Base-by-base conservation (phyloP, 2,888 invertebrate genomes). In the Antheraea yamamai region DNA sequence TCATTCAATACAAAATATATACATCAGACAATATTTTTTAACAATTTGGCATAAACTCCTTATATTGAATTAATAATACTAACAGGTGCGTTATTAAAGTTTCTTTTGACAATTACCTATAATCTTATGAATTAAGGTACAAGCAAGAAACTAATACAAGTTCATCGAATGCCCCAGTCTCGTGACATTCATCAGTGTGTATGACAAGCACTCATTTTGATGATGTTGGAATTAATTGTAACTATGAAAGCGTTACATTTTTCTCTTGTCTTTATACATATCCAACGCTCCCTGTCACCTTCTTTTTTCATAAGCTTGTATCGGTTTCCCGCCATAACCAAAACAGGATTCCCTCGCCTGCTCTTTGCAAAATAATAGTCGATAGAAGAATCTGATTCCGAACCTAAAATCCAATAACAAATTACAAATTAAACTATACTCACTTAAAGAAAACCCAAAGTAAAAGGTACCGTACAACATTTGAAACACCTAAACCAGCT, bases 171-270 rank as follows among this genome's bases (percentile, higher is more conserved):
- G 4, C 16, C 14, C 30, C 26, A 30, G 6, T 30, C 14, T 70
- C 8, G 14, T 26, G 73, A 30, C 35, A 12, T 0, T 23, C 12
- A 12, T 80, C 73, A 84, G 73, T 89, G 88, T 8, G 79, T 87
- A 72, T 89, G 88, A 12, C 72, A 73, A 72, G 81, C 72, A 66
- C 78, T 80, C 79, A 86, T 83, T 76, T 80, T 83, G 20, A 86
- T 73, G 39, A 89, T 83, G 18, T 75, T 74, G 23, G 85, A 82
- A 39, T 84, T 75, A 20, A 82, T 78, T 0, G 89, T 89, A 52
- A 88, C 79, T 4, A 86, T 81, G 73, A 86, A 87, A 14, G 89
- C 85, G 35, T 81, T 88, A 74, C 89, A 89, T 35, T 79, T 80
- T 58, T 81, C 79, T 30, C 82, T 80, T 2, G 87, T 85, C 78